Evolutionary conservation across 2,113 vertebrate species (phyloP).

Genomic region (Gadus macrocephalus): DNA sequence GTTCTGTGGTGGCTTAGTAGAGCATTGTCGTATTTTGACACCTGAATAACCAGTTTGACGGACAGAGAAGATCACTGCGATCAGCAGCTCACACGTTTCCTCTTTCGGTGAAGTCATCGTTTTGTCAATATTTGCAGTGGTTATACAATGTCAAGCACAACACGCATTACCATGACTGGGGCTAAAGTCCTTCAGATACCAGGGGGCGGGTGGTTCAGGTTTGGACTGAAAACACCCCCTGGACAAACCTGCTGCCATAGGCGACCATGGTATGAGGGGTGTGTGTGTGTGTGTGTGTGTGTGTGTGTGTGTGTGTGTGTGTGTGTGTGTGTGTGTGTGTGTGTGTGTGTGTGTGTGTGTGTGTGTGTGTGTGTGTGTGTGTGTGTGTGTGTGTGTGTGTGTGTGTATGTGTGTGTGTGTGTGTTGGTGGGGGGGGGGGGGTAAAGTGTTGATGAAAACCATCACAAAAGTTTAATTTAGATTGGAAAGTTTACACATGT

Average conservation of each 20-base stretch:
- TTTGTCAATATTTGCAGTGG: conserved; percentile 71
- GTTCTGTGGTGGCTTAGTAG: conserved; percentile 25
- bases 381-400: too few species aligned
- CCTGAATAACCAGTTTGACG: conserved; percentile 61
- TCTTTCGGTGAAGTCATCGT: conserved; percentile 64
- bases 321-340: too few species aligned
- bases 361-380: too few species aligned
- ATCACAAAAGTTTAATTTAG: conserved; percentile 37
- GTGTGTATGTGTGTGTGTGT: too few species aligned
- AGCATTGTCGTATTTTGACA: conserved; percentile 33
- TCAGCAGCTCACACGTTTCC: conserved; percentile 63
- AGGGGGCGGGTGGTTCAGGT: conserved; percentile 29
- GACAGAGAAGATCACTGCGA: conserved; percentile 44
- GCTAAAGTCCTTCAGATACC: conserved; percentile 20
- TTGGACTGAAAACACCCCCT: conserved; percentile 49
- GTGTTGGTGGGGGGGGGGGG: not conserved
- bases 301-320: too few species aligned
- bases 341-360: too few species aligned
- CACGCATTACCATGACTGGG: conserved; percentile 29
- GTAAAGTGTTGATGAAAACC: conserved; percentile 32
- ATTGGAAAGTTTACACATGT: not conserved
- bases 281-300: too few species aligned
- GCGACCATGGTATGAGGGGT: not conserved
- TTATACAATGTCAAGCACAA: conserved; percentile 60
- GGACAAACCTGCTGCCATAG: too few species aligned